Evolutionary conservation across 2,888 invertebrate species (phyloP).

Genomic region (Horisme vitalbata): DNA sequence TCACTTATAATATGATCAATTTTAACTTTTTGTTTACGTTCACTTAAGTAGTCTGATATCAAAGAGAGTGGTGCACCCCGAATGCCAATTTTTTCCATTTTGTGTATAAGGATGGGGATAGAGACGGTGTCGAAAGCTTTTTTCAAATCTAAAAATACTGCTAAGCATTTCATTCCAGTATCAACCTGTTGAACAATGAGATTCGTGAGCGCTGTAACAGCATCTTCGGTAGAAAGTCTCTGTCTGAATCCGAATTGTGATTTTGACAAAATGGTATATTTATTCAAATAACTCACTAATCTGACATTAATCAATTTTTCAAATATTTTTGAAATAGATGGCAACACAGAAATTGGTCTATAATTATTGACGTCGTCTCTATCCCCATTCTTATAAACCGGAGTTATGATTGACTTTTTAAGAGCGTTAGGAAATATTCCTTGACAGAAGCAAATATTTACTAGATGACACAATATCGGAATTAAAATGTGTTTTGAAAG

Average conservation of each 20-base stretch:
- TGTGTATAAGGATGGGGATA: too few species aligned
- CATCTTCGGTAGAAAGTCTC: conserved; percentile 13
- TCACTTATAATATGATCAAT: too few species aligned
- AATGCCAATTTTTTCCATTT: too few species aligned
- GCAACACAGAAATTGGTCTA: conserved; percentile 26
- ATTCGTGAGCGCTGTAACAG: neutral
- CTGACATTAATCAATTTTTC: conserved; percentile 17
- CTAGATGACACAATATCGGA: conserved; percentile 17
- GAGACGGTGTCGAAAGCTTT: too few species aligned
- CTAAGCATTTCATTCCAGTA: neutral
- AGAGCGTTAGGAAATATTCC: conserved; percentile 21
- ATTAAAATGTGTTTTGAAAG: conserved; percentile 3
- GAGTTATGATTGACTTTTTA: conserved; percentile 20
- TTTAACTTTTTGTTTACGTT: too few species aligned
- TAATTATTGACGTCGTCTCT: conserved; percentile 24
- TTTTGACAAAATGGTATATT: neutral
- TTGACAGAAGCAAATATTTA: conserved; percentile 16
- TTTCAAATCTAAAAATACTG: too few species aligned
- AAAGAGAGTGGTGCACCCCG: too few species aligned
- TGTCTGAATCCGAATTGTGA: conserved; percentile 19
- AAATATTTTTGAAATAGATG: conserved; percentile 17
- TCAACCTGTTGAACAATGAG: conserved; percentile 1
- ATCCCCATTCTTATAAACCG: conserved; percentile 27
- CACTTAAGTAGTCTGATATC: too few species aligned
- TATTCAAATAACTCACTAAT: conserved; percentile 5